phyloP scores from a whole-genome alignment of 2,113 vertebrate species.

The Phycodurus eques region DNA sequence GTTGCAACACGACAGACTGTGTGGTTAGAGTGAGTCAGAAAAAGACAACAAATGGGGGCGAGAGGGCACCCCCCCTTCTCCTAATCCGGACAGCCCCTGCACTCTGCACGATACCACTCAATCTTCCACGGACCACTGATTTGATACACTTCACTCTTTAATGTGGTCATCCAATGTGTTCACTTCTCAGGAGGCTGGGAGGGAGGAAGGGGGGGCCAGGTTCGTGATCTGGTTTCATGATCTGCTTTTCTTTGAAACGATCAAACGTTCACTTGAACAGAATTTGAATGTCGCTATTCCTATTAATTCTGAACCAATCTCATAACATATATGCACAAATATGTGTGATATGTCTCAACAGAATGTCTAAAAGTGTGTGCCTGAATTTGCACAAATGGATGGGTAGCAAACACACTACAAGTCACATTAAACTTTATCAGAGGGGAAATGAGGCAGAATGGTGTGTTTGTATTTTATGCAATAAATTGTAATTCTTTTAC shows the following conservation, averaged over 20 bases:
- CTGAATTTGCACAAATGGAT: no score
- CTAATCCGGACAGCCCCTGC: conserved; percentile 43
- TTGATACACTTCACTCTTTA: conserved; percentile 12
- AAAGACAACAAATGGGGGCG: conserved; percentile 17
- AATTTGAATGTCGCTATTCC: not conserved
- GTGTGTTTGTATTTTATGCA: no score
- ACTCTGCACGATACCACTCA: conserved; percentile 19
- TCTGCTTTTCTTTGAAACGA: not conserved
- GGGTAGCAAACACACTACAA: no score
- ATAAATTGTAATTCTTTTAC: no score
- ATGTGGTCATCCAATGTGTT: not conserved
- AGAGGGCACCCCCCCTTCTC: conserved; percentile 5
- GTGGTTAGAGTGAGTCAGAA: conserved; percentile 63
- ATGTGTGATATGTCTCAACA: not conserved
- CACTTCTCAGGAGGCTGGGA: not conserved
- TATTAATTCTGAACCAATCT: not conserved
- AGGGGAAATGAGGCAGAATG: no score
- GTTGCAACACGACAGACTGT: conserved; percentile 25
- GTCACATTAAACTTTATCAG: no score
- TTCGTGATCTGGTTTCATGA: not conserved
- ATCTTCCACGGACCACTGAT: not conserved
- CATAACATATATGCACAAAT: not conserved
- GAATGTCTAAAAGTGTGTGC: no score
- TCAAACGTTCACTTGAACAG: not conserved
- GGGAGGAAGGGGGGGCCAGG: not conserved